These are phyloP conservation scores for Centrocercus urophasianus DNA, from an alignment of 2,113 vertebrate genomes.

Conservation along the genomic window DNA sequence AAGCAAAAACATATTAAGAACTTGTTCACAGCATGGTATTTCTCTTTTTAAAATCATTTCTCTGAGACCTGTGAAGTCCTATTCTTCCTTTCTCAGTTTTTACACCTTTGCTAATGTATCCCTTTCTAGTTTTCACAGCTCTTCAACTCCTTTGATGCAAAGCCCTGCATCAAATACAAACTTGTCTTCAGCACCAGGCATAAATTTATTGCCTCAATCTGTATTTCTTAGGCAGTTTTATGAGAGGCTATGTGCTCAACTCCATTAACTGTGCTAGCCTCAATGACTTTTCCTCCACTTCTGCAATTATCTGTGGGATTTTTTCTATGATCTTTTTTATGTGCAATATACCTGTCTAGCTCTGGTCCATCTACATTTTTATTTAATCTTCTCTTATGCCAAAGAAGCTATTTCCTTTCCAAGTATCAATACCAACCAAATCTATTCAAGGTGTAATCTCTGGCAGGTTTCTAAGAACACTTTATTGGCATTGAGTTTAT, in stretches of 20 bases:
- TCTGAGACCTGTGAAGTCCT: background rate
- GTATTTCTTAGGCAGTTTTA: background rate
- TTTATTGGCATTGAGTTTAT: background rate
- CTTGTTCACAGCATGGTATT: background rate
- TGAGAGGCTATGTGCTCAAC: background rate
- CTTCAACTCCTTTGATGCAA: background rate
- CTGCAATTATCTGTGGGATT: background rate
- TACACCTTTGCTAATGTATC: background rate
- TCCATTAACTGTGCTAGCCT: background rate
- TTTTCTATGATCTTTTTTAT: constrained; percentile 2
- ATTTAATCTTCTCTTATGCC: background rate
- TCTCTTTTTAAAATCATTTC: background rate
- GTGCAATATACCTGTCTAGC: background rate
- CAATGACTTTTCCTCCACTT: background rate
- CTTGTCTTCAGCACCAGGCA: background rate
- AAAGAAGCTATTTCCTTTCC: background rate
- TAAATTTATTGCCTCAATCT: background rate
- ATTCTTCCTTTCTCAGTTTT: background rate
- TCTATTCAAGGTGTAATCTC: background rate
- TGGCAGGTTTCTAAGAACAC: background rate
- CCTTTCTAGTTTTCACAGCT: background rate
- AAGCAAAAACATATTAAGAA: background rate
- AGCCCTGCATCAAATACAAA: background rate
- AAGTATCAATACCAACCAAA: background rate
- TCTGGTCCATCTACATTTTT: background rate